These are phyloP conservation scores for Drosophila suboccidentalis DNA, from an alignment of 2,888 invertebrate species.

Conservation along the genomic window DNA sequence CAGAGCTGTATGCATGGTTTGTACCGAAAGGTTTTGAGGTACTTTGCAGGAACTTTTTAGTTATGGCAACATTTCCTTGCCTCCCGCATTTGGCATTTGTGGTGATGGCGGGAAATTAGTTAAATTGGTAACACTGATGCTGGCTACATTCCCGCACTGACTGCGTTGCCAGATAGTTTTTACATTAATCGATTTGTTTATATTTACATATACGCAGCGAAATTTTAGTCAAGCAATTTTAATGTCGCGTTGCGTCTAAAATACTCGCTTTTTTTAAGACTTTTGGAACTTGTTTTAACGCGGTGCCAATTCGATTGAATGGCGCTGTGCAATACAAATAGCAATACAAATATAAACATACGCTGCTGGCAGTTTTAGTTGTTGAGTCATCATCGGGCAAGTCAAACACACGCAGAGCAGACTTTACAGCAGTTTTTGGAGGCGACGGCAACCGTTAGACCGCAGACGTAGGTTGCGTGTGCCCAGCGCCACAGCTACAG, in stretches of 20 bases:
- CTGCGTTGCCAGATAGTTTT: constrained; percentile 33
- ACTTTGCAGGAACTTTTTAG: no score
- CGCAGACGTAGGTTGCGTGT: constrained; percentile 52
- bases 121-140: no score
- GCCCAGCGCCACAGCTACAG: constrained; percentile 49
- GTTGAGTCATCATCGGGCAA: constrained; percentile 70
- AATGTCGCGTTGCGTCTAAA: constrained; percentile 38
- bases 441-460: constrained; percentile 45
- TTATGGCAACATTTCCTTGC: no score
- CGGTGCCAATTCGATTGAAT: constrained; percentile 37
- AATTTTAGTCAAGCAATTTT: constrained; percentile 40
- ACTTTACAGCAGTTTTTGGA: constrained; percentile 50
- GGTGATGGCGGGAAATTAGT: no score
- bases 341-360: constrained; percentile 18
- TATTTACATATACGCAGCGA: constrained; percentile 64
- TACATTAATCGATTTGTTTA: constrained; percentile 63
- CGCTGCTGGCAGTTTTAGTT: constrained; percentile 50
- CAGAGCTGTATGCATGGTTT: no score
- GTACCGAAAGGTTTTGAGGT: no score
- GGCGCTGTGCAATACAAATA: constrained; percentile 15
- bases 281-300: neutral
- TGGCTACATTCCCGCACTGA: no score
- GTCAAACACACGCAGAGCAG: constrained; percentile 37
- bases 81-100: no score
- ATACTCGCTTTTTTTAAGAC: constrained; percentile 8